Conservation (phyloP, 2,113 vertebrate genomes). For the Pteropus alecto region DNA sequence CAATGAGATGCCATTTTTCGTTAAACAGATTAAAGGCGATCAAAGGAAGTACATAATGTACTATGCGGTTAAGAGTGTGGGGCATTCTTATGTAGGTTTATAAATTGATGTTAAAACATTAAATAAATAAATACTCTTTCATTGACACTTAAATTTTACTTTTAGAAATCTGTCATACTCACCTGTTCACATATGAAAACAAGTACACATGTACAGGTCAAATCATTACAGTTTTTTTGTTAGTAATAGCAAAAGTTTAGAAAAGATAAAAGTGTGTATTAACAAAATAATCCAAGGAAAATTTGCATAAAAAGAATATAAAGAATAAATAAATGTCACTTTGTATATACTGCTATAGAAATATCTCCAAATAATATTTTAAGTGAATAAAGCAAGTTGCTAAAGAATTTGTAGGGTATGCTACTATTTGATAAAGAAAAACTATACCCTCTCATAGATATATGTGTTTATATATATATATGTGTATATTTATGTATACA, state of each 20-base stretch:
- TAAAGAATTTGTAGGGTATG: background rate
- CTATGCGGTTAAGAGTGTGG: background rate
- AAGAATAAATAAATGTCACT: background rate
- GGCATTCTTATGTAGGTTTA: background rate
- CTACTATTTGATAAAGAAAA: background rate
- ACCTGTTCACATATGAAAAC: background rate
- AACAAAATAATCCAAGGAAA: background rate
- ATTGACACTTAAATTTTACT: background rate
- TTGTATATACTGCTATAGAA: background rate
- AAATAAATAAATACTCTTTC: background rate
- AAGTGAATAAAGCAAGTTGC: background rate
- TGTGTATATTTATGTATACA: rapidly evolving
- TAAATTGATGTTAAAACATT: background rate
- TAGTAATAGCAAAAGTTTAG: background rate
- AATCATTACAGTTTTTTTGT: background rate
- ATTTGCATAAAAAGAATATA: background rate
- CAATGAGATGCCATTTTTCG: background rate
- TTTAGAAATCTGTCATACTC: background rate
- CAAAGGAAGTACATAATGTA: background rate
- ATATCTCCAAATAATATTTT: background rate
- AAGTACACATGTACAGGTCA: background rate
- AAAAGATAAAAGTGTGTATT: background rate
- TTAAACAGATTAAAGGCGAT: background rate
- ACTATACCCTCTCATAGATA: background rate
- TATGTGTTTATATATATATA: background rate